Base-by-base conservation (phyloP, 2,888 invertebrate species). In the Pandemis cinnamomeana region DNA sequence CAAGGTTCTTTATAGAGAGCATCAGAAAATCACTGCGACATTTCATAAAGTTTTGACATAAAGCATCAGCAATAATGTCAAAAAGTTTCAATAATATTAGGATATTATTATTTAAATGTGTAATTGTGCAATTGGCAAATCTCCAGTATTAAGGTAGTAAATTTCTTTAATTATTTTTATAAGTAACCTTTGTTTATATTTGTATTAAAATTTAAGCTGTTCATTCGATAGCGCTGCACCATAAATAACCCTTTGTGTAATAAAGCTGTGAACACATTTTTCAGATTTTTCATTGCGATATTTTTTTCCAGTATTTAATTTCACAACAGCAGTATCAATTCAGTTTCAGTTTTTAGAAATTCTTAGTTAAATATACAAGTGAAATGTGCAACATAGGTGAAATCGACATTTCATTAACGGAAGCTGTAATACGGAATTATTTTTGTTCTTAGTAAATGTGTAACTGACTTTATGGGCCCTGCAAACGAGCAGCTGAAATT, bases 401-500 rank as follows among this genome's bases (percentile, higher is more conserved):
- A 36, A 27, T 60, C 10, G 11, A 13, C 36, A 60, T 27, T 67
- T 66, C 0, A 20, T 46, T 46, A 10, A 10, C 11, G 11, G 41
- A 42, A 8, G 8, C 15, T 8, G 8, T 53, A 20, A 55, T 55
- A n/a, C 8, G 20, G 48, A 5, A 13, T 11, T 48, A 13, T 48
- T 11, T 20, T 48, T 5, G 13, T 13, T 11, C 1, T 36, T 36
- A 36, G 15, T 20, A 15, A 2, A 15, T 70, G 27, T 66, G 44
- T 46, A 27, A 42, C 2, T 8, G 5, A 5, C 58, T 60, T 75
- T 60, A 68, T 58, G 48, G 58, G 71, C 58, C 67, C 61, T 48
- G 20, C 71, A 74, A 20, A 74, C 74, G 71, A 15, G 61, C 71
- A 48, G 70, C 3, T 44, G 11, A 20, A 67, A 58, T 48, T 60